Percentiles rank a stretch among this genome's conserved stretches.
These are phyloP conservation scores for Anguilla megastoma DNA, from an alignment of 2,797 vertebrate species.

Conservation along the genomic window DNA sequence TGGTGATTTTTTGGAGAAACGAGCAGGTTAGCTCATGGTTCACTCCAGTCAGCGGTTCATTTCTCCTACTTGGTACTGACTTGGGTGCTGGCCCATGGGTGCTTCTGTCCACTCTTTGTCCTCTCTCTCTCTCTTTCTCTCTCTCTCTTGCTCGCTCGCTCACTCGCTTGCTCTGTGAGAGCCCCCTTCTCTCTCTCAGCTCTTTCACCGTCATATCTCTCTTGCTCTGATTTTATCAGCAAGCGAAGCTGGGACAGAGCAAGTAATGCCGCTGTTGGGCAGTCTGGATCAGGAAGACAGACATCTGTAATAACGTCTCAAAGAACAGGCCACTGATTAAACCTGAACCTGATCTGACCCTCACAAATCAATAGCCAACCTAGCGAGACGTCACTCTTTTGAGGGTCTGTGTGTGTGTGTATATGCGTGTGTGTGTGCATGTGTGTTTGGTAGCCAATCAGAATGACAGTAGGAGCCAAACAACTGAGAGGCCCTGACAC, in stretches of 20 bases:
- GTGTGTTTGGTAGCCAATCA: conserved; percentile 55
- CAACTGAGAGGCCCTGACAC: conserved; percentile 55
- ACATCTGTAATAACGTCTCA: conserved; percentile 54
- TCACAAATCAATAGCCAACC: conserved; percentile 3
- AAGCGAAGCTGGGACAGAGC: conserved; percentile 8
- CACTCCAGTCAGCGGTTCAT: neutral
- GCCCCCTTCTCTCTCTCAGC: neutral
- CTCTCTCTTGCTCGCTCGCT: neutral
- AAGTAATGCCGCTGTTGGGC: conserved; percentile 47
- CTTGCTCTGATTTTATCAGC: conserved; percentile 9
- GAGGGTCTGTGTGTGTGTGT: conserved; percentile 12
- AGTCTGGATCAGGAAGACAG: conserved; percentile 53
- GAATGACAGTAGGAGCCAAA: conserved; percentile 58
- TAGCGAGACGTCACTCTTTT: neutral
- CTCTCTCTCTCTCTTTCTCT: neutral
- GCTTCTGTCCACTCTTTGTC: neutral
- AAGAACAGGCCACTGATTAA: conserved; percentile 7
- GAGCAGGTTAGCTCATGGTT: neutral
- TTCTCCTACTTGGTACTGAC: neutral
- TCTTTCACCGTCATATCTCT: neutral
- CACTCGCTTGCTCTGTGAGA: neutral
- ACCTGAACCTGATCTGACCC: neutral
- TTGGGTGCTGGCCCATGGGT: neutral
- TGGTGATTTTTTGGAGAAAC: neutral
- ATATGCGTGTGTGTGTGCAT: neutral